Percentiles rank a stretch among this genome's conserved stretches.
These are phyloP conservation scores for Cynoglossus semilaevis DNA, from an alignment of 2,113 vertebrate genomes.

Conservation along the genomic window DNA sequence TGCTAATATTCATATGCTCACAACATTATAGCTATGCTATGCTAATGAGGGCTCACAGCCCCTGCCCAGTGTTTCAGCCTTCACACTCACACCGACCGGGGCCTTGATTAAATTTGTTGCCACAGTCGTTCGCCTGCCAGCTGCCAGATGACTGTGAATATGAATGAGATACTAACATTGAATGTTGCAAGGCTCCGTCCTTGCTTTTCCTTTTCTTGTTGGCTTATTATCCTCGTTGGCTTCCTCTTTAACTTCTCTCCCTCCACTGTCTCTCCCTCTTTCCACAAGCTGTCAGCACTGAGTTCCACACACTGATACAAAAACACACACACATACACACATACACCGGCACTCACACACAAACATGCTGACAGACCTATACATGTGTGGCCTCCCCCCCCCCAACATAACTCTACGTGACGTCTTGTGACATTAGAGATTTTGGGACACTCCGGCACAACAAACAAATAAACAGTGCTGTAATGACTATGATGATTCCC, in stretches of 20 bases:
- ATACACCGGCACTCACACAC: too few species aligned
- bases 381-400: background rate
- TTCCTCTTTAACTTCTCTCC: conserved; percentile 42
- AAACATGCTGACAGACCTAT: conserved; percentile 31
- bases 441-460: background rate
- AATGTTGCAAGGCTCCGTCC: conserved; percentile 51
- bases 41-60: conserved; percentile 47
- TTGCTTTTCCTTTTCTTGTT: conserved; percentile 54
- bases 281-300: conserved; percentile 20
- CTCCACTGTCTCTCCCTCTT: conserved; percentile 20
- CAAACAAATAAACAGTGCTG: background rate
- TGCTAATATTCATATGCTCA: conserved; percentile 35
- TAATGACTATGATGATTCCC: background rate
- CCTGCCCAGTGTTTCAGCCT: conserved; percentile 45
- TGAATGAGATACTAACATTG: conserved; percentile 58
- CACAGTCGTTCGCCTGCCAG: conserved; percentile 30
- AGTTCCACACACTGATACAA: conserved; percentile 7
- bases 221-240: conserved; percentile 53
- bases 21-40: conserved; percentile 43
- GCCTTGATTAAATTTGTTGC: conserved; percentile 67
- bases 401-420: background rate
- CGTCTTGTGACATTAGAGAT: background rate
- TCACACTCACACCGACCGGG: conserved; percentile 21
- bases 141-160: conserved; percentile 64
- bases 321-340: conserved; percentile 11